phyloP scores from a whole-genome alignment of 2,113 vertebrate genomes.

The Cryptomyrus ogoouensis region DNA sequence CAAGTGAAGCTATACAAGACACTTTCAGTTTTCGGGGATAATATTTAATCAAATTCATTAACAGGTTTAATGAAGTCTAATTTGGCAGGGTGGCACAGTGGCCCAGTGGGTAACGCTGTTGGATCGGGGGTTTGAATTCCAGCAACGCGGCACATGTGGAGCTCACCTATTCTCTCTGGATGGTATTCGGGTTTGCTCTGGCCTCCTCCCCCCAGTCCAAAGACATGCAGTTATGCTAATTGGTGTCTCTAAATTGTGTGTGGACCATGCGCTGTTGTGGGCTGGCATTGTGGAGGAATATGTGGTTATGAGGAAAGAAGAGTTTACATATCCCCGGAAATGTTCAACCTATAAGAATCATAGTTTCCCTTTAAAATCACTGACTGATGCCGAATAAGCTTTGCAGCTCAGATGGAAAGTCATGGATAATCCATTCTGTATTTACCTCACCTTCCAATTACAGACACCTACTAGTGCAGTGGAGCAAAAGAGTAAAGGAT shows the following conservation, averaged over 20 bases:
- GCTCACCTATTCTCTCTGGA: neutral
- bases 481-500: neutral
- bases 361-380: neutral
- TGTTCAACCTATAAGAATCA: neutral
- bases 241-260: neutral
- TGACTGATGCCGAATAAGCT: neutral
- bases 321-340: neutral
- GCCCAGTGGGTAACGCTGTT: neutral
- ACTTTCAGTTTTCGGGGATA: neutral
- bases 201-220: neutral
- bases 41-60: constrained; percentile 5
- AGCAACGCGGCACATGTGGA: neutral
- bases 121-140: neutral
- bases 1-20: neutral
- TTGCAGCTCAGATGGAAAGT: neutral
- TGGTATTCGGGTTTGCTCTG: neutral
- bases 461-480: neutral
- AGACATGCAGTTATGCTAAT: neutral
- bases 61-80: neutral
- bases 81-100: neutral
- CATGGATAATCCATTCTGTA: neutral
- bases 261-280: neutral
- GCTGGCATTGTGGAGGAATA: neutral
- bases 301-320: neutral
- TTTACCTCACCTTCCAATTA: neutral